Evolutionary conservation across 2,113 vertebrate genomes (phyloP).

Genomic region (Seriola quinqueradiata): DNA sequence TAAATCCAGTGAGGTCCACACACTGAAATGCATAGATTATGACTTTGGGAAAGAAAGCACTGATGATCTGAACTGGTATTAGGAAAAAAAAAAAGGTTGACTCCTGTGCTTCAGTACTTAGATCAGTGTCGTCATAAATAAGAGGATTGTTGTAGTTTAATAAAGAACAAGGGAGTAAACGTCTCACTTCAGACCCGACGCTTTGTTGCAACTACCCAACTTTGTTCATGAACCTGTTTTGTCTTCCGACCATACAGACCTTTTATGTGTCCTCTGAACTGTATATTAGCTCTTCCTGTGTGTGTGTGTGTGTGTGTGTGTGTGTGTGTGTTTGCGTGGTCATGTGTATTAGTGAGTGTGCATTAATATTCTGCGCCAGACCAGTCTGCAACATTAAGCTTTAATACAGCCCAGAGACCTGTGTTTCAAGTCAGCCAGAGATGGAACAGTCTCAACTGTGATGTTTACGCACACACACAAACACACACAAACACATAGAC

Average conservation of each 20-base stretch:
- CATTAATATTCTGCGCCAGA: slow-evolving; percentile 63
- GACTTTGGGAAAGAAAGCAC: background rate
- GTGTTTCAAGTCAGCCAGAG: slow-evolving; percentile 59
- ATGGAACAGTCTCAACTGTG: slow-evolving; percentile 40
- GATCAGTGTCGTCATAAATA: background rate
- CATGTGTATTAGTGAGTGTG: slow-evolving; percentile 12
- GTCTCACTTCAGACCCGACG: background rate
- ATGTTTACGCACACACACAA: slow-evolving; percentile 31
- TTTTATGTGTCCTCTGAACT: background rate
- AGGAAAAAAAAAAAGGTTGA: no score
- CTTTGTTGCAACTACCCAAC: background rate
- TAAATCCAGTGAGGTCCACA: background rate
- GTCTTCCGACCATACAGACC: background rate
- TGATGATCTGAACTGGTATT: background rate
- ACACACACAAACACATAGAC: background rate
- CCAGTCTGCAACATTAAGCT: slow-evolving; percentile 58
- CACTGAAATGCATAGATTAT: background rate
- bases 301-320: background rate
- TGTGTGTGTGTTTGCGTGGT: slow-evolving; percentile 6
- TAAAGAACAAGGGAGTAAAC: background rate
- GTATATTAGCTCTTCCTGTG: background rate
- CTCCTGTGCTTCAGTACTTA: no score
- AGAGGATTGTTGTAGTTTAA: background rate
- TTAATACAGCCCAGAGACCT: slow-evolving; percentile 69
- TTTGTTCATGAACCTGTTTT: background rate